Evolutionary conservation across 2,888 invertebrate genomes (phyloP).

Genomic region (Theretra japonica): DNA sequence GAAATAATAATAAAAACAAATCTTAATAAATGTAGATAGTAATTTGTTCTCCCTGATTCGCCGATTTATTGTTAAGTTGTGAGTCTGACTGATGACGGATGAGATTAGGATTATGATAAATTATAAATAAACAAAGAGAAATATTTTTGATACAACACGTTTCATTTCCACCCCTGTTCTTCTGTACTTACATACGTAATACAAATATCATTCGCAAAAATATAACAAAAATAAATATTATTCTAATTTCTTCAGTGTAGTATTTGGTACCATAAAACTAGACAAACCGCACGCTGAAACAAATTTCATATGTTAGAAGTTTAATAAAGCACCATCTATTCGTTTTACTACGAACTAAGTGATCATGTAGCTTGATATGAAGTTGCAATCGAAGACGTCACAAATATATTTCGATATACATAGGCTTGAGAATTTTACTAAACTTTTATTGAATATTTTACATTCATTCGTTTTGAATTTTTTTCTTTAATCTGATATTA

Average conservation of each 20-base stretch:
- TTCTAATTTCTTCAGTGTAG: constrained; percentile 76
- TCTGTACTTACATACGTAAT: constrained; percentile 35
- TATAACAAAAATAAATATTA: constrained; percentile 44
- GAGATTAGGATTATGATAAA: constrained; percentile 76
- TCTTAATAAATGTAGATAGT: constrained; percentile 58
- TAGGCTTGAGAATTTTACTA: background rate
- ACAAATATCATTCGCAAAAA: background rate
- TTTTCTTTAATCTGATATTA: background rate
- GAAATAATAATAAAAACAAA: constrained; percentile 33
- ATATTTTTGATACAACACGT: constrained; percentile 72
- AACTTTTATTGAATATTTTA: background rate
- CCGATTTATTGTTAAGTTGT: constrained; percentile 63
- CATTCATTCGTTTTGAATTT: background rate
- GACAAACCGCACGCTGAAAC: constrained; percentile 70
- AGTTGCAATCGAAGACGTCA: background rate
- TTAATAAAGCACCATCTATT: constrained; percentile 41
- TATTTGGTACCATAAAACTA: constrained; percentile 73
- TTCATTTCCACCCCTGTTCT: constrained; percentile 46
- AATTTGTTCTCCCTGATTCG: constrained; percentile 69
- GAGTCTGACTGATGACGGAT: constrained; percentile 72
- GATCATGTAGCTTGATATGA: background rate
- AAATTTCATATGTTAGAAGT: constrained; percentile 17
- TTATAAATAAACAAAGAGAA: constrained; percentile 80
- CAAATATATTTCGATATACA: background rate
- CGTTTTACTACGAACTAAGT: background rate